Evolutionary conservation across 1,140 invertebrate genomes (phyloP).

Genomic region (Pseudomyrmex gracilis): DNA sequence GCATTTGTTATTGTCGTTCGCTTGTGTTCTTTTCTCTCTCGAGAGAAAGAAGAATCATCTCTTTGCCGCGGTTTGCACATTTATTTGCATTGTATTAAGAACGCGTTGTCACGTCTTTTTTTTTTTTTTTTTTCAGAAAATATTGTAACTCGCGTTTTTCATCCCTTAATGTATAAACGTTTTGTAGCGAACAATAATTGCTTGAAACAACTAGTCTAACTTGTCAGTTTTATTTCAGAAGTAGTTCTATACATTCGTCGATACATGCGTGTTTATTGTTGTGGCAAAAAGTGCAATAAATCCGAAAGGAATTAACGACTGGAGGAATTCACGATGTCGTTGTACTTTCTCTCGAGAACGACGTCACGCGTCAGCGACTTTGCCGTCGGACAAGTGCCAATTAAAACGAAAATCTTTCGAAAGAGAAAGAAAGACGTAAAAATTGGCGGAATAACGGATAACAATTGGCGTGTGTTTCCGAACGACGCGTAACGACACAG

Average conservation of each 20-base stretch:
- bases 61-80: slow-evolving; percentile 37
- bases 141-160: neutral
- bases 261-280: neutral
- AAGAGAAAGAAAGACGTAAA: neutral
- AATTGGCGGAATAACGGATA: neutral
- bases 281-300: slow-evolving; percentile 1
- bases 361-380: neutral
- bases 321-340: neutral
- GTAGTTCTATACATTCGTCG: too few relatives aligned
- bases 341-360: slow-evolving; percentile 3
- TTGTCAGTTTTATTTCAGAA: too few relatives aligned
- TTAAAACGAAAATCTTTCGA: slow-evolving; percentile 32
- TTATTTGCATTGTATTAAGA: slow-evolving; percentile 1
- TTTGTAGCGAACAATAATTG: too few relatives aligned
- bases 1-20: slow-evolving; percentile 41
- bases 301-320: neutral
- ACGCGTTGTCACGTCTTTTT: slow-evolving; percentile 13
- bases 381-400: neutral
- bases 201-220: too few relatives aligned
- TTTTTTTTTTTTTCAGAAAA: neutral
- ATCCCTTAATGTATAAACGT: too few relatives aligned
- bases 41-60: slow-evolving; percentile 42
- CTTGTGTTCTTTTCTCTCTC: slow-evolving; percentile 18
- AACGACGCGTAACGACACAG: neutral
- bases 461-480: slow-evolving; percentile 9